Percentiles rank a stretch among this genome's conserved stretches.
Evolutionary conservation across 2,797 vertebrate species (phyloP).

Genomic region (Sebastes trivittatus): DNA sequence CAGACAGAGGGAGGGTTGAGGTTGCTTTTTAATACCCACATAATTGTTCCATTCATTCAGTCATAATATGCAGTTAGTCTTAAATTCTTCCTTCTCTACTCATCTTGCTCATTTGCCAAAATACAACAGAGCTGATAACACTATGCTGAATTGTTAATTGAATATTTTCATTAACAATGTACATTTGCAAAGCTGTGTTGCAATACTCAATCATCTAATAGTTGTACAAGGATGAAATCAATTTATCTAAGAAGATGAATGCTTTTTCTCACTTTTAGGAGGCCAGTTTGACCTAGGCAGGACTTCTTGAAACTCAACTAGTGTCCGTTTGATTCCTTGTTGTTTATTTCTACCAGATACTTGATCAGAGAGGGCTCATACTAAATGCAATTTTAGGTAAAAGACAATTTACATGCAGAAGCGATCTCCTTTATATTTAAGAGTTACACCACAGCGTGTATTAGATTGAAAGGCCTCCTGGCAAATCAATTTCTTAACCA

Average conservation of each 20-base stretch:
- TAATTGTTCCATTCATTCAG: conserved; percentile 44
- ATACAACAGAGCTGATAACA: neutral
- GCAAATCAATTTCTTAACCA: neutral
- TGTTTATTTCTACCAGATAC: neutral
- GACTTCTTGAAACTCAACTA: neutral
- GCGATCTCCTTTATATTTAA: neutral
- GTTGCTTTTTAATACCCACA: conserved; percentile 21
- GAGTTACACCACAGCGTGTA: neutral
- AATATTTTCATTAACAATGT: neutral
- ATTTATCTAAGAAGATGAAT: neutral
- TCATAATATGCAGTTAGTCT: neutral
- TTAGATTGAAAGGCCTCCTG: neutral
- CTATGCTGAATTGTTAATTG: neutral
- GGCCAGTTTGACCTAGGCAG: neutral
- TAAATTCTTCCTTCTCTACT: conserved; percentile 8
- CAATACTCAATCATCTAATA: neutral
- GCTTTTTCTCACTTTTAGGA: neutral
- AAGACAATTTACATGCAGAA: neutral
- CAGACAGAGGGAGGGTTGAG: neutral
- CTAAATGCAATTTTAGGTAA: neutral
- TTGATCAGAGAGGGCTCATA: neutral
- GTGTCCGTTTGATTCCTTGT: neutral
- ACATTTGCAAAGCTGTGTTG: neutral
- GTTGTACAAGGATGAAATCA: neutral
- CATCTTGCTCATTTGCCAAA: neutral